These are phyloP conservation scores for Petromus typicus DNA, from an alignment of 2,113 vertebrate genomes.

Conservation along the genomic window DNA sequence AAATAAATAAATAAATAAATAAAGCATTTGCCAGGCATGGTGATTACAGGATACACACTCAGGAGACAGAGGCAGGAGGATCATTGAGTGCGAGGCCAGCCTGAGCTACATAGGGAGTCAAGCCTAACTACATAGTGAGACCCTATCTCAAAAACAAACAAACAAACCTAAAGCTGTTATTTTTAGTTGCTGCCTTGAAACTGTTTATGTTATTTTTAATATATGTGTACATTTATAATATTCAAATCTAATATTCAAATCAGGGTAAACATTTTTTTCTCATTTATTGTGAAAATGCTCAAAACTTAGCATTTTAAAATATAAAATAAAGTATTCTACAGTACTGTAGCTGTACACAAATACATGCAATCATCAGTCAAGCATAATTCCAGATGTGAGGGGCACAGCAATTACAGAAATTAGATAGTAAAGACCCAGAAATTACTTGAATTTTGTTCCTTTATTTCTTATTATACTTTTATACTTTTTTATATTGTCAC, in stretches of 20 bases:
- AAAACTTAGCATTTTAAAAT: not conserved
- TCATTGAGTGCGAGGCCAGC: too few species aligned
- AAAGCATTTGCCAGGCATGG: too few species aligned
- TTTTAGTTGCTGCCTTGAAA: slow-evolving; percentile 17
- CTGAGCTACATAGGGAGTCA: too few species aligned
- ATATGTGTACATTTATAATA: not conserved
- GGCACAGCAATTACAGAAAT: not conserved
- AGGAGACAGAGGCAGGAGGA: too few species aligned
- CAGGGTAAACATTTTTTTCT: not conserved
- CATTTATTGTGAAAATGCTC: not conserved
- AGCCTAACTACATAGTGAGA: too few species aligned
- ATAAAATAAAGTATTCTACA: too few species aligned
- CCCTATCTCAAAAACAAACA: too few species aligned
- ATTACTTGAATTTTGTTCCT: not conserved
- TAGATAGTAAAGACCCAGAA: not conserved
- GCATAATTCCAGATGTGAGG: not conserved
- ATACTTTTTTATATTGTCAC: not conserved
- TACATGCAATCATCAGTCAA: not conserved
- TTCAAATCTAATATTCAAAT: not conserved
- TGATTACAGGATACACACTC: too few species aligned
- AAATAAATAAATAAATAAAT: too few species aligned
- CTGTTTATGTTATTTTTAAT: not conserved
- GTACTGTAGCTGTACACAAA: not conserved
- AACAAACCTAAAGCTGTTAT: not conserved
- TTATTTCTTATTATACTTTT: not conserved